Evolutionary conservation across 2,113 vertebrate genomes (phyloP).

Genomic region (Numida meleagris): DNA sequence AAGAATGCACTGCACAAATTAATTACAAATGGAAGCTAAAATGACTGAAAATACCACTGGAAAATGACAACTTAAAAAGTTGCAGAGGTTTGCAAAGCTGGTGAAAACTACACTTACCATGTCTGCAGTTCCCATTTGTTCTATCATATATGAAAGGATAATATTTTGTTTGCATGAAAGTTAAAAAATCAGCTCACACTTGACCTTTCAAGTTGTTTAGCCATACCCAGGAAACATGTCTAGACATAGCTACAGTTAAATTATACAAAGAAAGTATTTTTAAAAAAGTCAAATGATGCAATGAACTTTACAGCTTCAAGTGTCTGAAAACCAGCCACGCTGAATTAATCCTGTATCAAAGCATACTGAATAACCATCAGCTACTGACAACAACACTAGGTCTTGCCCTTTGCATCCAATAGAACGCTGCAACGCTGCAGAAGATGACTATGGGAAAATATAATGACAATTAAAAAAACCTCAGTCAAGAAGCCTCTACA

Average conservation of each 20-base stretch:
- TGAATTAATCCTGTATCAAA: background rate
- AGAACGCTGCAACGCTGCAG: background rate
- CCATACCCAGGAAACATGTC: slow-evolving; percentile 68
- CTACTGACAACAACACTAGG: background rate
- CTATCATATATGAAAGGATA: slow-evolving; percentile 20
- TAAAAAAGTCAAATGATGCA: slow-evolving; percentile 22
- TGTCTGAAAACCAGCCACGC: slow-evolving; percentile 15
- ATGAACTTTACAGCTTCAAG: slow-evolving; percentile 30
- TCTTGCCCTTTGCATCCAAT: background rate
- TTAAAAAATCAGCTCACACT: slow-evolving; percentile 29
- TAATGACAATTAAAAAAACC: accelerated
- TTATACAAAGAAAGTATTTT: slow-evolving; percentile 53
- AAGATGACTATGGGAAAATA: background rate
- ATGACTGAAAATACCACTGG: background rate
- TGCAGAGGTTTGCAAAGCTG: background rate
- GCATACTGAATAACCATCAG: background rate
- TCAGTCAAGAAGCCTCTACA: background rate
- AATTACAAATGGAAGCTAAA: background rate
- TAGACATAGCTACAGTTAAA: slow-evolving; percentile 64
- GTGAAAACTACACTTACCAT: background rate
- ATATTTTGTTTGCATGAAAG: slow-evolving; percentile 45
- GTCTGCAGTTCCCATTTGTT: slow-evolving; percentile 50
- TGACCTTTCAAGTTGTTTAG: slow-evolving; percentile 67
- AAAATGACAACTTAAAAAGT: background rate
- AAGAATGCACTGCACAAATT: background rate